Conservation (phyloP, 2,888 invertebrate genomes). For the Stramonita haemastoma region DNA sequence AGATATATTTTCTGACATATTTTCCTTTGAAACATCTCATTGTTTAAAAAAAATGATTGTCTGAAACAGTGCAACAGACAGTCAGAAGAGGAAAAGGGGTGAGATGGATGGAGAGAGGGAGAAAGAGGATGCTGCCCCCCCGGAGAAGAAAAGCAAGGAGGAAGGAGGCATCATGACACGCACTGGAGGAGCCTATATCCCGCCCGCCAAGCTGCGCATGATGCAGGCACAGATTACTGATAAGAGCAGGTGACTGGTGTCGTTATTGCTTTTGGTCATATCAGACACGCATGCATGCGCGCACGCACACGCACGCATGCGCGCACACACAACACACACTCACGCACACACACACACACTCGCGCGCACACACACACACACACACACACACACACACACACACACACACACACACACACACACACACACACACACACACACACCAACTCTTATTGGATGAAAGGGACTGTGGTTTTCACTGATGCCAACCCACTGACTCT, state of each 20-base stretch:
- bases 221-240: conserved; percentile 98
- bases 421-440: too few species aligned
- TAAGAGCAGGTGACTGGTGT: conserved; percentile 82
- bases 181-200: conserved; percentile 89
- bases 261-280: too few species aligned
- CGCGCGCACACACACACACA: too few species aligned
- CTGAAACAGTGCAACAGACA: not conserved
- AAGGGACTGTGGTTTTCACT: too few species aligned
- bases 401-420: conserved; percentile 39
- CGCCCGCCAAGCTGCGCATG: conserved; percentile 94
- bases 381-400: too few species aligned
- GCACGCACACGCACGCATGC: too few species aligned
- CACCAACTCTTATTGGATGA: too few species aligned
- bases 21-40: not conserved
- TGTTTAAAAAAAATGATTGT: not conserved
- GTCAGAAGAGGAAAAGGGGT: not conserved
- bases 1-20: not conserved
- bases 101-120: conserved; percentile 20
- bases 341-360: too few species aligned
- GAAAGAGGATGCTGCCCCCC: conserved; percentile 25
- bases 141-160: conserved; percentile 37
- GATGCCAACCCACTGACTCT: too few species aligned
- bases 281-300: too few species aligned
- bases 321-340: too few species aligned
- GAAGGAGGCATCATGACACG: conserved; percentile 40